A percentile compares a stretch with the other conserved stretches of the same genome.
Evolutionary conservation across 1,140 invertebrate species (phyloP).

Genomic region (Trichonephila clavipes): DNA sequence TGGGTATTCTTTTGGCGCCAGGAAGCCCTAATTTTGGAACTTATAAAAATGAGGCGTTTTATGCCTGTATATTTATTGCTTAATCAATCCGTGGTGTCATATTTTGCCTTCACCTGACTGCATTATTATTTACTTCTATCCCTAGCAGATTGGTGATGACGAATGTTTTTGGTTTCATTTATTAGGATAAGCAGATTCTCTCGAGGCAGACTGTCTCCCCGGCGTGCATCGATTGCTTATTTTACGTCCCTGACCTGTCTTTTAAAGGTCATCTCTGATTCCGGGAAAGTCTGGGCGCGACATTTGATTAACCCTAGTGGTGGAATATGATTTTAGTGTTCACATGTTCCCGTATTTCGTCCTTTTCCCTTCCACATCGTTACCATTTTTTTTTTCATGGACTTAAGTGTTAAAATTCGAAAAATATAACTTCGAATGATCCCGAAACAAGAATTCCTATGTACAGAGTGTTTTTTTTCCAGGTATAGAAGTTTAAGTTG

Average conservation of each 20-base stretch:
- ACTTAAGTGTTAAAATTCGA: no score
- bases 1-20: conserved; percentile 60
- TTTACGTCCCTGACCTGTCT: conserved; percentile 65
- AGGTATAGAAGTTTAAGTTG: no score
- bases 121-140: no score
- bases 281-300: conserved; percentile 39
- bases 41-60: background rate
- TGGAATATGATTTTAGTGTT: background rate
- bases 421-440: no score
- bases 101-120: no score
- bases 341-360: background rate
- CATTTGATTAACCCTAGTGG: conserved; percentile 9
- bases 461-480: no score
- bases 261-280: conserved; percentile 66
- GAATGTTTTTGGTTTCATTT: background rate
- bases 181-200: conserved; percentile 46
- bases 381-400: no score
- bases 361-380: no score
- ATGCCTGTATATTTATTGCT: conserved; percentile 54
- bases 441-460: no score
- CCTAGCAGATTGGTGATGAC: background rate
- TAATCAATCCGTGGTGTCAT: conserved; percentile 43
- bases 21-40: conserved; percentile 53
- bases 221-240: conserved; percentile 67
- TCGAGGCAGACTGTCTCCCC: conserved; percentile 65